Evolutionary conservation across 53 echinoderm and acorn worm genomes (phyloP).

Genomic region (Actinopyga echinites): DNA sequence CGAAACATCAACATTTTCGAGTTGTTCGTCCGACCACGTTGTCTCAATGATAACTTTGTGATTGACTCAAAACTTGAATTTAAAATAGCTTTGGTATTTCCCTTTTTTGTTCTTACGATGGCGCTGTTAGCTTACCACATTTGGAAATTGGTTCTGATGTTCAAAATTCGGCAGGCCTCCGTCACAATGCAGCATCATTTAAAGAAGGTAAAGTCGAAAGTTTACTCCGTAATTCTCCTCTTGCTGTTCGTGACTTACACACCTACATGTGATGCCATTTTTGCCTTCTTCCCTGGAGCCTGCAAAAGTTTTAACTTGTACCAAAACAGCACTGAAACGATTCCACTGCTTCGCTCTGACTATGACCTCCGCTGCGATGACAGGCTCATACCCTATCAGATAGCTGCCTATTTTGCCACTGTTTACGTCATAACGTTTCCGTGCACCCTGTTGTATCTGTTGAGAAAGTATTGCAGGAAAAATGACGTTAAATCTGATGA

Average conservation of each 20-base stretch:
- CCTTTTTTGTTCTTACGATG: not conserved
- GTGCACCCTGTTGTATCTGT: not conserved
- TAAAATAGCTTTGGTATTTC: not conserved
- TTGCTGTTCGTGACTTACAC: slow-evolving; percentile 13
- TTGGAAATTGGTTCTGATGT: too few species aligned
- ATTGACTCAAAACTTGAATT: not conserved
- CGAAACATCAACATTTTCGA: not conserved
- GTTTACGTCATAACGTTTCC: not conserved
- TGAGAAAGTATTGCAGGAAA: not conserved
- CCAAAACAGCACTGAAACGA: not conserved
- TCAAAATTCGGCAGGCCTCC: too few species aligned
- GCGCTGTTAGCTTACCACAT: too few species aligned
- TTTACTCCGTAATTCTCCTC: not conserved
- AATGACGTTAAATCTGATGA: not conserved
- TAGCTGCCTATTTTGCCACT: not conserved
- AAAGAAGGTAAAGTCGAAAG: not conserved
- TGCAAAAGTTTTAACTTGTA: not conserved
- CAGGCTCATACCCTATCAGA: not conserved
- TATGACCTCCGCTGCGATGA: not conserved
- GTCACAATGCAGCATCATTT: too few species aligned
- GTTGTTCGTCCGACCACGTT: not conserved
- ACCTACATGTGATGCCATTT: slow-evolving; percentile 16
- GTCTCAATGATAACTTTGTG: slow-evolving; percentile 1
- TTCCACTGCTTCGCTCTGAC: not conserved
- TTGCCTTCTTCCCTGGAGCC: not conserved